Conservation (phyloP, 2,888 invertebrate genomes). For the Apotomis turbidana region DNA sequence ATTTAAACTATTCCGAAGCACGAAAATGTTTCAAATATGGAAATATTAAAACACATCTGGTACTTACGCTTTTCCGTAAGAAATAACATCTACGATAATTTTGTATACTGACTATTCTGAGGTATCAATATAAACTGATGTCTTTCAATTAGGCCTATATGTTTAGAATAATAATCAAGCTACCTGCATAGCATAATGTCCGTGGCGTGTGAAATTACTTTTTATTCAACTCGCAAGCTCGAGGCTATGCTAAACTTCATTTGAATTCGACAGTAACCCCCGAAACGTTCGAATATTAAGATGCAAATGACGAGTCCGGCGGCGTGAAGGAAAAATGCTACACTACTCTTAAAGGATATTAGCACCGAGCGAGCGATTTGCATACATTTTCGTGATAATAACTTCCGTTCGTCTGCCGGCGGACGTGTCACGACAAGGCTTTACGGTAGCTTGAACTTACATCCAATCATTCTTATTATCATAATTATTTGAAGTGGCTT, state of each 20-base stretch:
- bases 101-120: conserved; percentile 2
- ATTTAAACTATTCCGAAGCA: too few species aligned
- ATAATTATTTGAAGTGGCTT: conserved; percentile 41
- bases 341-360: conserved; percentile 65
- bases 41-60: not conserved
- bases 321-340: conserved; percentile 63
- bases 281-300: conserved; percentile 75
- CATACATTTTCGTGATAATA: conserved; percentile 79
- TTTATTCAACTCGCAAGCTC: conserved; percentile 63
- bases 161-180: conserved; percentile 59
- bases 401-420: conserved; percentile 72
- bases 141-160: conserved; percentile 49
- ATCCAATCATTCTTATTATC: conserved; percentile 51
- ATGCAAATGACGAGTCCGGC: conserved; percentile 76
- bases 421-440: conserved; percentile 65
- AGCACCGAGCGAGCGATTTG: conserved; percentile 72
- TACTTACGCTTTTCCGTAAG: not conserved
- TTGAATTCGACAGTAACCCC: conserved; percentile 74
- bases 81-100: not conserved
- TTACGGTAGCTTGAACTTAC: conserved; percentile 53
- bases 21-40: not conserved
- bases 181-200: conserved; percentile 47
- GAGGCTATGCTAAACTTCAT: conserved; percentile 65
- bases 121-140: conserved; percentile 2
- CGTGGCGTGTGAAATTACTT: conserved; percentile 71